Conservation (phyloP, 2,113 vertebrate genomes). For the Dipodomys stephensi region DNA sequence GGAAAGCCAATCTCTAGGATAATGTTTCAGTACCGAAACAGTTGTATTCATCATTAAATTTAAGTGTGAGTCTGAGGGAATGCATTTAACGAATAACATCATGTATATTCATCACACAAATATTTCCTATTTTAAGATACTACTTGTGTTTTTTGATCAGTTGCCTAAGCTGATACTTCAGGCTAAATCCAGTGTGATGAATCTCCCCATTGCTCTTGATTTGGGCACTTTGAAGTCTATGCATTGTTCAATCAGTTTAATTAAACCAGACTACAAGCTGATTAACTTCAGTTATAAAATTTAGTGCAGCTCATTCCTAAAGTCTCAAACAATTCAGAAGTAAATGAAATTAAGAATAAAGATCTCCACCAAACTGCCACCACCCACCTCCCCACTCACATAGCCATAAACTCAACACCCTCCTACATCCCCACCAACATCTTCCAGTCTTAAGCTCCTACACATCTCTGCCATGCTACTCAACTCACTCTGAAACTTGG, state of each 20-base stretch:
- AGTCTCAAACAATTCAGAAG: slow-evolving; percentile 43
- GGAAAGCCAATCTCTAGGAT: slow-evolving; percentile 29
- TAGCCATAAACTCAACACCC: neutral
- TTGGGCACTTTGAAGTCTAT: neutral
- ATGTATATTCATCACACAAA: neutral
- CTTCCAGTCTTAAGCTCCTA: neutral
- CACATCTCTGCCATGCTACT: neutral
- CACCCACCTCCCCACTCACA: neutral
- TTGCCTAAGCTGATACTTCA: neutral
- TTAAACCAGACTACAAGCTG: slow-evolving; percentile 7
- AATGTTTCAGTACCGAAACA: slow-evolving; percentile 37
- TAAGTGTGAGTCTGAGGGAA: slow-evolving; percentile 49
- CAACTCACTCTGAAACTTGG: neutral
- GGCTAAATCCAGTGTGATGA: neutral
- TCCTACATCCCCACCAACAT: neutral
- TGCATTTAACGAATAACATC: slow-evolving; percentile 48
- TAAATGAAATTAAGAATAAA: slow-evolving; percentile 56
- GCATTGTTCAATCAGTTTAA: slow-evolving; percentile 53
- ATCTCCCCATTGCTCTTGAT: neutral
- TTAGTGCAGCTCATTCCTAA: slow-evolving; percentile 33
- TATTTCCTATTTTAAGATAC: neutral
- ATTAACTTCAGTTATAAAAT: slow-evolving; percentile 54
- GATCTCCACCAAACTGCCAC: neutral
- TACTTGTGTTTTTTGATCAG: slow-evolving; percentile 2
- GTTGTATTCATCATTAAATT: slow-evolving; percentile 46